Evolutionary conservation across 2,797 vertebrate genomes (phyloP).

Genomic region (Cygnus olor): DNA sequence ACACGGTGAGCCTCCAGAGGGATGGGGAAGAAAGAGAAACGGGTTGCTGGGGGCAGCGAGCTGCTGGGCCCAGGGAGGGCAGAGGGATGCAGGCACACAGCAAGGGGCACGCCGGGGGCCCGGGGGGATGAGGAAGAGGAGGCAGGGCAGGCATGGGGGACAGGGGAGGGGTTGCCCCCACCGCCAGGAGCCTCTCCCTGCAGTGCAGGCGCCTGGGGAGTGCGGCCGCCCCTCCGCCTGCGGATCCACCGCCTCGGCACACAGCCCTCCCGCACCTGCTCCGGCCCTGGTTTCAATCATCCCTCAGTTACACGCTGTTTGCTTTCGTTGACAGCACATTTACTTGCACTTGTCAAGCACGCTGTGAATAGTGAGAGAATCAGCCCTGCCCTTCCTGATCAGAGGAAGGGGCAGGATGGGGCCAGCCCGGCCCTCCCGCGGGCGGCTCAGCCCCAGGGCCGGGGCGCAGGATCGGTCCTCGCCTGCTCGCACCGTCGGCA

Average conservation of each 20-base stretch:
- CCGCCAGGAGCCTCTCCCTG: background rate
- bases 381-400: conserved; percentile 48
- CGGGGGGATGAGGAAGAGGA: background rate
- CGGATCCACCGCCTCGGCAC: fast-evolving
- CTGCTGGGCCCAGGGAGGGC: background rate
- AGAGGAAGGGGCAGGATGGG: conserved; percentile 1
- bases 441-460: background rate
- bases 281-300: background rate
- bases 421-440: background rate
- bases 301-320: background rate
- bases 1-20: background rate
- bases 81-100: background rate
- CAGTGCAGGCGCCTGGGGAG: fast-evolving
- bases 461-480: background rate
- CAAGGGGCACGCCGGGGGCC: background rate
- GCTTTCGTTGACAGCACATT: conserved; percentile 60
- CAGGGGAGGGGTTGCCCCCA: background rate
- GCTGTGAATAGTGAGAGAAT: conserved; percentile 50
- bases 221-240: fast-evolving
- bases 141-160: background rate
- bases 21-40: background rate
- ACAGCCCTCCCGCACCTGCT: background rate
- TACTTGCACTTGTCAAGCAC: conserved; percentile 62
- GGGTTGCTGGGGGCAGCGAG: background rate
- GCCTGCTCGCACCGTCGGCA: background rate